Evolutionary conservation across 2,797 vertebrate genomes (phyloP).

Genomic region (Pteronotus mesoamericanus): DNA sequence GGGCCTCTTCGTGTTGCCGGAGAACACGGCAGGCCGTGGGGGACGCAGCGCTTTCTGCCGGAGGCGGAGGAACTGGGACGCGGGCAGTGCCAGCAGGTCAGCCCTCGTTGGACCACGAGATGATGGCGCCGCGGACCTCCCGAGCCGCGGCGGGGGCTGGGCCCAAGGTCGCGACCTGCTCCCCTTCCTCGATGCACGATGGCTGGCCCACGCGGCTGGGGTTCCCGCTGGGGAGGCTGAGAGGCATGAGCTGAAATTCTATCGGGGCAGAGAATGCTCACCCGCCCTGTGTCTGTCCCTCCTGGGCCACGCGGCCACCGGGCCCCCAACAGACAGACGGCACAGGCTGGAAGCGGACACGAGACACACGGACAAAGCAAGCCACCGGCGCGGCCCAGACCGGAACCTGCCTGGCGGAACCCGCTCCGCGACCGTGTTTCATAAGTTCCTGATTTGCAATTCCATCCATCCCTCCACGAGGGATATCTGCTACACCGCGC

Average conservation of each 20-base stretch:
- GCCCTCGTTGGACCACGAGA: too few species aligned
- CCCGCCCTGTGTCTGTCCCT: accelerated
- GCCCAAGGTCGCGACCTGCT: too few species aligned
- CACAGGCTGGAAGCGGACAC: too few species aligned
- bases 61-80: too few species aligned
- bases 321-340: accelerated
- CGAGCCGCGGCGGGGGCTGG: too few species aligned
- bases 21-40: too few species aligned
- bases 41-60: too few species aligned
- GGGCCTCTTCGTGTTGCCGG: too few species aligned
- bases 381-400: accelerated
- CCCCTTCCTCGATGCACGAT: too few species aligned
- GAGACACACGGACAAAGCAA: accelerated
- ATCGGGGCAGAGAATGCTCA: accelerated
- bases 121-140: too few species aligned
- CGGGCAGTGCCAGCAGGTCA: too few species aligned
- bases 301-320: accelerated
- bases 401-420: accelerated
- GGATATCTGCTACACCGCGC: neutral
- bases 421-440: accelerated
- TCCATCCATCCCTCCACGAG: conserved; percentile 6
- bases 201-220: neutral
- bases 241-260: accelerated
- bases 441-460: conserved; percentile 35
- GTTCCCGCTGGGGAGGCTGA: neutral